Evolutionary conservation across 1,140 invertebrate genomes (phyloP), one percentile per base, ranked within the genome.

Genomic region (Plectrocnemia conspersa): DNA sequence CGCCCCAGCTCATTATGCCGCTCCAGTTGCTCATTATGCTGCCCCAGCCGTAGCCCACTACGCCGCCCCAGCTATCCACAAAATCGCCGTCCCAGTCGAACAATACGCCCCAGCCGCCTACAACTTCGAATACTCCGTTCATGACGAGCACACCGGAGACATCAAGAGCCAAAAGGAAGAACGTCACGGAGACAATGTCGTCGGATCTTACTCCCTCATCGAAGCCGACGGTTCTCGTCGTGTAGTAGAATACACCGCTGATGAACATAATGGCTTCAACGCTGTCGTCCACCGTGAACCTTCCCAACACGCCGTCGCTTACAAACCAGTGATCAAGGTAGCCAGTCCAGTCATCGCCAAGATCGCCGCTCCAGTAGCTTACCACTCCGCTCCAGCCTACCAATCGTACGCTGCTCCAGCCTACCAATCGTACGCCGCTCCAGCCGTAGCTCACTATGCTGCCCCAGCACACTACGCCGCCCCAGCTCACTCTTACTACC

Each of bases 231-330:
- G 84, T 29, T 82, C 79, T 59, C 74, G 78, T 62, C 78, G 85
- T 56, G 82, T 82, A 58, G 85, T 86, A 40, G 80, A 84, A 29
- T 88, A 88, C 71, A 84, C 82, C 27, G 82, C 85, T 46, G 84
- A 86, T 64, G 77, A 82, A 19, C 77, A 85, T 64, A 81, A 77
- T 61, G 85, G 84, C 59, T 84, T 86, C 67, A 79, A 84, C 68
- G 85, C 85, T 1, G 69, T 82, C 16, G 78, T 87, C 3, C 76
- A 74, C 40, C 73, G 77, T 3, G 79, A 82, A 63, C 72, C 74
- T 2, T 68, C 73, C 15, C 66, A 73, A 29, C 64, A 67, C 52
- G n/a, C 63, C 68, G 66, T 70, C n/a, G 61, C 52, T 36, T 4
- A 23, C 0, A 62, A 68, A 58, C 77, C 79, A 0, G 70, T 70